Conservation (phyloP, 2,797 vertebrate genomes). For the Sarcoramphus papa region DNA sequence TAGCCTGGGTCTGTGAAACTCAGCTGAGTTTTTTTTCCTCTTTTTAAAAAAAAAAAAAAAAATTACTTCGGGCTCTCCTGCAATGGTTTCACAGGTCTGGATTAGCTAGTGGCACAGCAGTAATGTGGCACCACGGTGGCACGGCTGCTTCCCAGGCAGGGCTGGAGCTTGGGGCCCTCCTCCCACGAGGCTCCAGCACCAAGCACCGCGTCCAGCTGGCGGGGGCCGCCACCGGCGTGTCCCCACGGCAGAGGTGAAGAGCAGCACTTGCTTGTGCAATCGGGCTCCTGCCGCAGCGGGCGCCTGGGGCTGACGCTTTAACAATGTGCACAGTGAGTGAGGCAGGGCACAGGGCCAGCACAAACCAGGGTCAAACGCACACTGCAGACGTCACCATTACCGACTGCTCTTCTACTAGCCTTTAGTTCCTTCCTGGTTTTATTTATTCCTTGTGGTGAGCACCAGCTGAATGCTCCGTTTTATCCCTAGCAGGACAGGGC, state of each 20-base stretch:
- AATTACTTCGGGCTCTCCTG: neutral
- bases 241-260: neutral
- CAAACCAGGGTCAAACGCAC: neutral
- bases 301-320: neutral
- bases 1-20: neutral
- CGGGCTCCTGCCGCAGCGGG: neutral
- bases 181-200: neutral
- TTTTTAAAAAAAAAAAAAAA: neutral
- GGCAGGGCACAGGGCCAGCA: neutral
- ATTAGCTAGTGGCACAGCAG: neutral
- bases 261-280: neutral
- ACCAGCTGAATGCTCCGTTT: neutral
- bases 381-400: neutral
- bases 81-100: neutral
- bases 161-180: neutral
- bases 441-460: slow-evolving; percentile 34
- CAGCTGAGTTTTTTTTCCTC: neutral
- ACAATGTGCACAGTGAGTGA: neutral
- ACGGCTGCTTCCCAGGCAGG: neutral
- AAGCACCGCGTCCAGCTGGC: neutral
- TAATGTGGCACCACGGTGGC: neutral
- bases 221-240: neutral
- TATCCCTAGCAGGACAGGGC: slow-evolving; percentile 32
- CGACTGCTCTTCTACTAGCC: neutral
- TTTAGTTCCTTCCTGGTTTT: slow-evolving; percentile 35